These are phyloP conservation scores for Dolichomitus sp. DNA, from an alignment of 2,888 invertebrate species.

Conservation along the genomic window DNA sequence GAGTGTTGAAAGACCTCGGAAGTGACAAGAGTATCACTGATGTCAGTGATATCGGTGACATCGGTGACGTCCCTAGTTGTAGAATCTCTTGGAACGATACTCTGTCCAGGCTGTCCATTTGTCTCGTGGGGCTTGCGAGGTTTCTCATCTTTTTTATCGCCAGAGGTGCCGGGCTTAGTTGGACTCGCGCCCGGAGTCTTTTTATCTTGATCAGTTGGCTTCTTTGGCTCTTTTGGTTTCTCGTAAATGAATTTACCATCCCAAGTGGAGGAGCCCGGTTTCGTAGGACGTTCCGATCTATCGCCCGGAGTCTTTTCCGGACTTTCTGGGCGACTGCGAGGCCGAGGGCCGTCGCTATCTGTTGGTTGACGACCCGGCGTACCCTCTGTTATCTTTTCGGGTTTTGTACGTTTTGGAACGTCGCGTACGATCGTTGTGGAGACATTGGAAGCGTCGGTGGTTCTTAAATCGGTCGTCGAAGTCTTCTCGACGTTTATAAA, in stretches of 20 bases:
- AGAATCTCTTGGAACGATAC: conserved; percentile 49
- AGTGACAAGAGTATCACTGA: conserved; percentile 85
- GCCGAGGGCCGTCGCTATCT: conserved; percentile 21
- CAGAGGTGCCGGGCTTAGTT: conserved; percentile 65
- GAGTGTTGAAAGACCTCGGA: conserved; percentile 76
- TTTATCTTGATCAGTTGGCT: conserved; percentile 44
- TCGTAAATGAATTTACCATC: conserved; percentile 76
- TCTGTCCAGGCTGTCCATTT: conserved; percentile 33
- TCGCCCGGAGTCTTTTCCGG: conserved; percentile 67
- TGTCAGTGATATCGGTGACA: conserved; percentile 80
- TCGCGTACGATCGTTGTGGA: conserved; percentile 63
- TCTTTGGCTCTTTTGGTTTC: conserved; percentile 68
- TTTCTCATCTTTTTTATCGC: conserved; percentile 51
- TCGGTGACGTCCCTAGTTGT: conserved; percentile 79
- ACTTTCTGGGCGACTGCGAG: conserved; percentile 49
- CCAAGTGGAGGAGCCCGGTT: conserved; percentile 75
- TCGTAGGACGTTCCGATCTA: conserved; percentile 65
- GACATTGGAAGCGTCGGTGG: conserved; percentile 63
- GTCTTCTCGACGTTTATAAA: conserved; percentile 66
- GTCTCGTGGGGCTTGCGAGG: conserved; percentile 64
- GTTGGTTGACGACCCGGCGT: conserved; percentile 27
- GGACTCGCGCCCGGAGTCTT: conserved; percentile 41
- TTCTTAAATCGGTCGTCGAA: conserved; percentile 63
- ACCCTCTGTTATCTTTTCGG: conserved; percentile 41
- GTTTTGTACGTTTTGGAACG: conserved; percentile 35